phyloP scores from a whole-genome alignment of 2,797 vertebrate genomes.

The Iguana delicatissima region DNA sequence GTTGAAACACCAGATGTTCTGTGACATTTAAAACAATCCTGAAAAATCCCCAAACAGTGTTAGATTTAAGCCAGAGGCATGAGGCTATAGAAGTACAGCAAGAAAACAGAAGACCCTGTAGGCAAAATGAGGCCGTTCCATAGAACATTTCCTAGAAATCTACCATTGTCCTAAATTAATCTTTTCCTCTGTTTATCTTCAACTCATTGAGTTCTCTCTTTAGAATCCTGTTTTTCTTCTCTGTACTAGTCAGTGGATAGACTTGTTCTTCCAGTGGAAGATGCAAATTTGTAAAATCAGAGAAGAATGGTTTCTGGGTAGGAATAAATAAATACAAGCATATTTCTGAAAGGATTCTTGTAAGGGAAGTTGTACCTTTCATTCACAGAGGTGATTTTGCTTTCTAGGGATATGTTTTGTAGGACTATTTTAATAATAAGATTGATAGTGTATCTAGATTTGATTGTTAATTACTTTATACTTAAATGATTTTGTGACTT shows the following conservation, averaged over 20 bases:
- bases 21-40: not conserved
- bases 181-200: not conserved
- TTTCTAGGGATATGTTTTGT: not conserved
- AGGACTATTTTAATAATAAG: not conserved
- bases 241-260: too few species aligned
- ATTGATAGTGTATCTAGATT: too few species aligned
- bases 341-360: not conserved
- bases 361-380: not conserved
- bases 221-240: not conserved
- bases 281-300: not conserved
- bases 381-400: not conserved
- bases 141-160: not conserved
- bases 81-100: not conserved
- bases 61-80: not conserved
- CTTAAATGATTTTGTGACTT: too few species aligned
- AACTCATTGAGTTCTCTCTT: not conserved
- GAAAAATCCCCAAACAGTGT: not conserved
- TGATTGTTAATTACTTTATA: too few species aligned
- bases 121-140: not conserved
- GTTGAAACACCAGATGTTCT: not conserved
- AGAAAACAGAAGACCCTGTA: not conserved
- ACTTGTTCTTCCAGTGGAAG: not conserved
- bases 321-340: not conserved
- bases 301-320: not conserved
- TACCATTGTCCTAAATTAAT: not conserved